Conservation (phyloP, 2,113 vertebrate genomes). For the Tupaia tana region DNA sequence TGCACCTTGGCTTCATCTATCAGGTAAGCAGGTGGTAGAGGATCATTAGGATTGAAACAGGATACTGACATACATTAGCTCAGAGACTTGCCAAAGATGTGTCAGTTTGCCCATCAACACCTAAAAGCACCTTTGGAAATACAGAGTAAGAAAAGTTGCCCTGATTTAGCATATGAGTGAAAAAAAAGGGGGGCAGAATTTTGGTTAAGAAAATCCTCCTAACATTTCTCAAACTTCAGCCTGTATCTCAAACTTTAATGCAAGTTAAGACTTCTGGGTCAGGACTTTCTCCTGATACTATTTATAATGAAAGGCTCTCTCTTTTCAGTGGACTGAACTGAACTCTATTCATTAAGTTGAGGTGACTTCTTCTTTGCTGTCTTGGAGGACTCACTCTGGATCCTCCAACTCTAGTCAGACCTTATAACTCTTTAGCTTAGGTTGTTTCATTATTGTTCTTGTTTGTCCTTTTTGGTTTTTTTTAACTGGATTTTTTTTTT, state of each 20-base stretch:
- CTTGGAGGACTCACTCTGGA: not conserved
- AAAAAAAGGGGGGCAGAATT: not conserved
- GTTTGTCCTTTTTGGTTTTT: not conserved
- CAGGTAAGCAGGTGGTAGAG: not conserved
- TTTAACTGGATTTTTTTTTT: not conserved
- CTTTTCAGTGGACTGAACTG: not conserved
- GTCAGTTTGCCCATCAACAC: not conserved
- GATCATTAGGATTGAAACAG: not conserved
- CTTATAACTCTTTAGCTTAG: not conserved
- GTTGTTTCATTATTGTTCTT: too few species aligned
- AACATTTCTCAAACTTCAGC: not conserved
- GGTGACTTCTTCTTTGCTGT: not conserved
- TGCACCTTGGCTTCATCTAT: not conserved
- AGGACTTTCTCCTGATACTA: not conserved
- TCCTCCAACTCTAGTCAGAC: not conserved
- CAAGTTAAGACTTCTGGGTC: not conserved
- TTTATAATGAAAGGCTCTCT: not conserved
- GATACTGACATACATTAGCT: not conserved
- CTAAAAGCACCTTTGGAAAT: not conserved
- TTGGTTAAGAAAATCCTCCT: not conserved
- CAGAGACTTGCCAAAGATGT: not conserved
- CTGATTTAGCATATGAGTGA: not conserved
- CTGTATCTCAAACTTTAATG: not conserved
- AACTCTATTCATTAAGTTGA: too few species aligned
- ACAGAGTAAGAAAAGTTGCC: not conserved